Evolutionary conservation across 2,113 vertebrate species (phyloP).

Genomic region (Apodemus speciosus): DNA sequence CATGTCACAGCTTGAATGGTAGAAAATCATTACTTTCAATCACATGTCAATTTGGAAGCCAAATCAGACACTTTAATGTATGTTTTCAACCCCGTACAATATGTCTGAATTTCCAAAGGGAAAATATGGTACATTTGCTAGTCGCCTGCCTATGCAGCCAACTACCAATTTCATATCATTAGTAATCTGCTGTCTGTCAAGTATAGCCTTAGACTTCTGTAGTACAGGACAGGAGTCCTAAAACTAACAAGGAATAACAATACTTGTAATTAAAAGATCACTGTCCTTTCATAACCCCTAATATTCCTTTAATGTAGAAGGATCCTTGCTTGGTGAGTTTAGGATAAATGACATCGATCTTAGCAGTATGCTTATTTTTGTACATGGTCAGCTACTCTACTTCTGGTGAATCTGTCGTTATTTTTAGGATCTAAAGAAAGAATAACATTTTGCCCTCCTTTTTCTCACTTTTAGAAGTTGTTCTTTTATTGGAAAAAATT

Average conservation of each 20-base stretch:
- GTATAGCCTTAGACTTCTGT: conserved; percentile 13
- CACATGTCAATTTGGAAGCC: conserved; percentile 18
- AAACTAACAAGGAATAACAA: conserved; percentile 13
- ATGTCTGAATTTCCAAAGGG: conserved; percentile 43
- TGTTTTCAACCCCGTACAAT: conserved; percentile 59
- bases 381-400: neutral
- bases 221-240: neutral
- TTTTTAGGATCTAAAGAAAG: conserved; percentile 19
- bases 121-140: conserved; percentile 30
- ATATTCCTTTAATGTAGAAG: neutral
- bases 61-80: conserved; percentile 53
- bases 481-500: neutral
- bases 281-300: neutral
- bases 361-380: neutral
- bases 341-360: neutral
- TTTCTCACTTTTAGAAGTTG: neutral
- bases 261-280: neutral
- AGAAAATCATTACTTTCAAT: conserved; percentile 67
- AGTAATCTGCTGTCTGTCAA: conserved; percentile 21
- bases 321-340: neutral
- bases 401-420: neutral
- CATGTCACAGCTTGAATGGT: conserved; percentile 9
- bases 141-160: neutral
- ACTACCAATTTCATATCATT: neutral
- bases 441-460: neutral